Conservation (phyloP, 2,113 vertebrate species). For the Nematolebias whitei region DNA sequence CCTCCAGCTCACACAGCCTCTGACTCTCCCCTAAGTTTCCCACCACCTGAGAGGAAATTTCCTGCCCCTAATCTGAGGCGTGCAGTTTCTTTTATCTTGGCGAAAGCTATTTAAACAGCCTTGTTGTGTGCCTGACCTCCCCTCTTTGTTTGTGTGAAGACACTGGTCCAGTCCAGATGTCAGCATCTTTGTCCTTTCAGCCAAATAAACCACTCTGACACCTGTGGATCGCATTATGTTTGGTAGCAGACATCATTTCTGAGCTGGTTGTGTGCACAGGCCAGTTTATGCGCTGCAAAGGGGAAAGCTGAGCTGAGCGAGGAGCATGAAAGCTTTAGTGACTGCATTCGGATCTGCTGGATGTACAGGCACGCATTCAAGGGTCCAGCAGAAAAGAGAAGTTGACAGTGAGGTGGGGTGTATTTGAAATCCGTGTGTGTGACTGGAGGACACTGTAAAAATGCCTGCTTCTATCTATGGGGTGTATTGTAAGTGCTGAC, state of each 20-base stretch:
- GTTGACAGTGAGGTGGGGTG: conserved; percentile 51
- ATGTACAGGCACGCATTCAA: conserved; percentile 57
- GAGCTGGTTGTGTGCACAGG: conserved; percentile 39
- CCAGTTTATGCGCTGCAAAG: conserved; percentile 57
- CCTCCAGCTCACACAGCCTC: conserved; percentile 57
- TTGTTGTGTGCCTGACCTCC: conserved; percentile 22
- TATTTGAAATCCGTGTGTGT: conserved; percentile 22
- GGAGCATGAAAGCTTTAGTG: conserved; percentile 67
- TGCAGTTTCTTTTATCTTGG: conserved; percentile 62
- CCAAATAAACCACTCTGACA: conserved; percentile 41
- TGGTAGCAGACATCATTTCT: conserved; percentile 41
- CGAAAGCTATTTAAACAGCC: conserved; percentile 66
- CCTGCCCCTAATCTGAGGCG: conserved; percentile 61
- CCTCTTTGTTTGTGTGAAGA: conserved; percentile 15
- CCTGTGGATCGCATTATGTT: conserved; percentile 44
- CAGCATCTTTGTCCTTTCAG: conserved; percentile 15
- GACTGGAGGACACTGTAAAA: conserved; percentile 41
- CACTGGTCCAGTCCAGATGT: conserved; percentile 32
- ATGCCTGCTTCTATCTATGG: conserved; percentile 67
- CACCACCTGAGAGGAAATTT: conserved; percentile 69
- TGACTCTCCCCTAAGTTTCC: conserved; percentile 59
- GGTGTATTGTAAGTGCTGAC: conserved; percentile 71
- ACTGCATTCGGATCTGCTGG: conserved; percentile 63
- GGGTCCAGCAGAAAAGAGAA: conserved; percentile 42
- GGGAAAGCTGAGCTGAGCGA: conserved; percentile 53